phyloP scores from a whole-genome alignment of 2,113 vertebrate genomes.

The Pandion haliaetus region DNA sequence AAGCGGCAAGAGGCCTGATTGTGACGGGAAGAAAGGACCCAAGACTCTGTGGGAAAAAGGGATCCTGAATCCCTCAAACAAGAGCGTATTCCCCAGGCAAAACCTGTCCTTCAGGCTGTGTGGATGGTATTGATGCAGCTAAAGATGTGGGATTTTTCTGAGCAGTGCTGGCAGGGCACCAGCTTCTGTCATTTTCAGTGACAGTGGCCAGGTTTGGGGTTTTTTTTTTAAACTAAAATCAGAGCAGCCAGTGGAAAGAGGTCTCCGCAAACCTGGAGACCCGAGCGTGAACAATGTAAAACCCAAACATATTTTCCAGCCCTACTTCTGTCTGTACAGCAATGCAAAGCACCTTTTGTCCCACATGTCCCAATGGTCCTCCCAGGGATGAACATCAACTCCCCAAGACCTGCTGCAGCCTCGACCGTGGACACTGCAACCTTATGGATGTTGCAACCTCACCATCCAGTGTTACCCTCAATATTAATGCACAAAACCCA shows the following conservation, averaged over 20 bases:
- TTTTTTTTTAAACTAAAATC: not conserved
- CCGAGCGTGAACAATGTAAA: not conserved
- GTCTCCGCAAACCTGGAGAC: not conserved
- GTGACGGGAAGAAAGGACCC: constrained; percentile 15
- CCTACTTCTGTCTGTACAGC: not conserved
- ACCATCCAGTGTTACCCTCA: not conserved
- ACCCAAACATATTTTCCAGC: not conserved
- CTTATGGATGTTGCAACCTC: not conserved
- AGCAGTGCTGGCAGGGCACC: not conserved
- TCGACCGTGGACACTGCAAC: rapidly evolving
- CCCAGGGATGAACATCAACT: not conserved
- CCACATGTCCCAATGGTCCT: rapidly evolving
- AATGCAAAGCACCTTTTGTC: not conserved
- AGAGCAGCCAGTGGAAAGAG: not conserved
- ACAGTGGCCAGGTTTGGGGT: not conserved
- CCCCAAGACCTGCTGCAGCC: not conserved
- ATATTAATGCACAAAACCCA: not conserved
- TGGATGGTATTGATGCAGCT: not conserved
- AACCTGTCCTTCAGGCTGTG: constrained; percentile 9
- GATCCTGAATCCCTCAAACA: constrained; percentile 24
- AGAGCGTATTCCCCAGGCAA: not conserved
- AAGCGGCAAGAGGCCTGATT: constrained; percentile 20
- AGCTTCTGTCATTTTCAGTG: not conserved
- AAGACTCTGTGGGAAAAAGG: constrained; percentile 47
- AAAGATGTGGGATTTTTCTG: not conserved